Percentiles rank a stretch among this genome's conserved stretches.
Evolutionary conservation across 2,113 vertebrate species (phyloP).

Genomic region (Brachyhypopomus occidentalis): DNA sequence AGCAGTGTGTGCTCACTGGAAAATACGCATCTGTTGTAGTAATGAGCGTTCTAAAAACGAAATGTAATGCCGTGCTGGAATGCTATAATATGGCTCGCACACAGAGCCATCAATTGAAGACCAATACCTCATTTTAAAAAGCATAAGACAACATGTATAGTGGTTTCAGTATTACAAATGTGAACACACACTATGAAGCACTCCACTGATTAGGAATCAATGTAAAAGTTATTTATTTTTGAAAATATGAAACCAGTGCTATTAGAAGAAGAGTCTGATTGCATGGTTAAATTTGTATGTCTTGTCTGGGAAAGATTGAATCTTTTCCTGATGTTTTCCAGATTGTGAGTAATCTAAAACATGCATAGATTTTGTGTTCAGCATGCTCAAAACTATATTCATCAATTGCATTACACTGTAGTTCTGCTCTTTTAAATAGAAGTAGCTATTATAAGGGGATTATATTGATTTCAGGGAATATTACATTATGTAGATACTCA

Average conservation of each 20-base stretch:
- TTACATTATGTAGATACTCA: conserved; percentile 30
- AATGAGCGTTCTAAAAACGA: neutral
- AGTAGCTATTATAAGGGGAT: neutral
- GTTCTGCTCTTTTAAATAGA: neutral
- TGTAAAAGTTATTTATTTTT: conserved; percentile 39
- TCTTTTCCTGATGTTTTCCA: neutral
- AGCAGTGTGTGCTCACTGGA: neutral
- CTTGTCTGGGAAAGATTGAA: neutral
- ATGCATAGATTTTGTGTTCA: neutral
- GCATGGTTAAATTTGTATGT: neutral
- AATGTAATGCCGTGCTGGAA: neutral
- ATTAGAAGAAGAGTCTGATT: conserved; percentile 11
- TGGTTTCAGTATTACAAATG: conserved; percentile 32
- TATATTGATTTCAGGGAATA: neutral
- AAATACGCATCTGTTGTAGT: neutral
- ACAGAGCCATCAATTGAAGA: conserved; percentile 6
- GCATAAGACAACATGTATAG: conserved; percentile 17
- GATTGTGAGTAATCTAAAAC: neutral
- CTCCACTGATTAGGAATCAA: conserved; percentile 46
- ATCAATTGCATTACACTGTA: neutral
- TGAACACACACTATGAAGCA: conserved; percentile 44
- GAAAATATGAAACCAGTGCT: conserved; percentile 8
- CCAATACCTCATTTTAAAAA: conserved; percentile 39
- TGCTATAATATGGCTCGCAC: neutral
- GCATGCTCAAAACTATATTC: neutral